These are phyloP conservation scores for Trisateles emortualis DNA, from an alignment of 2,888 invertebrate genomes.

Conservation along the genomic window DNA sequence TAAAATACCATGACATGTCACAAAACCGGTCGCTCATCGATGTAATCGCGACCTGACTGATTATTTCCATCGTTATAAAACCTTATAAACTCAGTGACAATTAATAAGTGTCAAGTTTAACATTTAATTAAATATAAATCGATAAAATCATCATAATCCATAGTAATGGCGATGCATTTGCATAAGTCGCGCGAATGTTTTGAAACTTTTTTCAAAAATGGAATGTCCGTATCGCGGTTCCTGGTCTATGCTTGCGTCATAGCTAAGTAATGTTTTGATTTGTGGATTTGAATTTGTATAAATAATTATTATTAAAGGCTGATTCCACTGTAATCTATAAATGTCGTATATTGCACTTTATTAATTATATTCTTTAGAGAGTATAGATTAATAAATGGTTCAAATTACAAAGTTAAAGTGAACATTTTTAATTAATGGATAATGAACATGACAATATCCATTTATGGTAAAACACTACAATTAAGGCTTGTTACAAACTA, in stretches of 20 bases:
- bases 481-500: slow-evolving; percentile 7
- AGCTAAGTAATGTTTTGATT: slow-evolving; percentile 21
- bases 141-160: slow-evolving; percentile 69
- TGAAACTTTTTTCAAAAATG: slow-evolving; percentile 34
- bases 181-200: slow-evolving; percentile 40
- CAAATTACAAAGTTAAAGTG: neutral
- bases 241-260: slow-evolving; percentile 23
- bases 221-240: slow-evolving; percentile 30
- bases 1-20: slow-evolving; percentile 72
- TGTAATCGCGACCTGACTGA: slow-evolving; percentile 68
- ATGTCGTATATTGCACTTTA: too few species aligned
- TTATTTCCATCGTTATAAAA: slow-evolving; percentile 72
- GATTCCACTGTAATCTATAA: neutral
- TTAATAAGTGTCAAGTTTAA: slow-evolving; percentile 81
- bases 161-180: slow-evolving; percentile 42
- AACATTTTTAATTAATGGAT: slow-evolving; percentile 18
- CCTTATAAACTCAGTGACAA: slow-evolving; percentile 72
- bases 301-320: slow-evolving; percentile 11
- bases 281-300: slow-evolving; percentile 10
- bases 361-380: too few species aligned
- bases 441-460: slow-evolving; percentile 7
- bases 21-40: slow-evolving; percentile 69
- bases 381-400: neutral
- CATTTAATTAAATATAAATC: slow-evolving; percentile 73
- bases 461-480: slow-evolving; percentile 12